These are phyloP conservation scores for Protophormia terraenovae DNA, from an alignment of 2,888 invertebrate genomes.

Conservation along the genomic window DNA sequence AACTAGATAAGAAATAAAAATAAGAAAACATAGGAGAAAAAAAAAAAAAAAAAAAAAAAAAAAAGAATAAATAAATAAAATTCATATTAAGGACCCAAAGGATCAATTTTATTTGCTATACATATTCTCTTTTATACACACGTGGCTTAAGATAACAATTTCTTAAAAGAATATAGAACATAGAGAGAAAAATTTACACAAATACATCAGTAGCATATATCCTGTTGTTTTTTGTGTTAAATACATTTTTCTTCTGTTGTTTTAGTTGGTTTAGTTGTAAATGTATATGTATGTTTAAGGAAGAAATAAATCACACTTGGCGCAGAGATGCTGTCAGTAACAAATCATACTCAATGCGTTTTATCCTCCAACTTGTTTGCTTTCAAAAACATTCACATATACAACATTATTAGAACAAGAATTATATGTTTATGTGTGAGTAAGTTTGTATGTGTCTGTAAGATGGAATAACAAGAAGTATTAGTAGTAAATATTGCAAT, in stretches of 20 bases:
- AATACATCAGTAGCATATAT: background rate
- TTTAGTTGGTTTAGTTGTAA: background rate
- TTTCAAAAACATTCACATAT: constrained; percentile 21
- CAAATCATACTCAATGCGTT: constrained; percentile 61
- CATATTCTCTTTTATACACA: background rate
- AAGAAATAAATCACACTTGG: constrained; percentile 77
- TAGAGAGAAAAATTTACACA: background rate
- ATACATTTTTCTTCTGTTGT: background rate
- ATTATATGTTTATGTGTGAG: background rate
- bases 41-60: too few relatives aligned
- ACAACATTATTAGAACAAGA: background rate
- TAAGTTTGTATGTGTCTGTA: background rate
- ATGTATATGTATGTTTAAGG: constrained; percentile 74
- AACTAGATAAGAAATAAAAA: background rate
- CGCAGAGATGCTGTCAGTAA: constrained; percentile 68
- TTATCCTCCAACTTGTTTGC: constrained; percentile 35
- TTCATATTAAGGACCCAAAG: background rate
- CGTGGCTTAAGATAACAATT: background rate
- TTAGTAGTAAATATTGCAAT: background rate
- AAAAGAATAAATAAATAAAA: too few relatives aligned
- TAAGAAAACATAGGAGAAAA: too few relatives aligned
- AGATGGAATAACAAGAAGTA: background rate
- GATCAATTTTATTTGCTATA: background rate
- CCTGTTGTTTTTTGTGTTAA: background rate
- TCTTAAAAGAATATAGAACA: background rate